phyloP scores from a whole-genome alignment of 2,888 invertebrate genomes.

The Drosophila peninsularis region DNA sequence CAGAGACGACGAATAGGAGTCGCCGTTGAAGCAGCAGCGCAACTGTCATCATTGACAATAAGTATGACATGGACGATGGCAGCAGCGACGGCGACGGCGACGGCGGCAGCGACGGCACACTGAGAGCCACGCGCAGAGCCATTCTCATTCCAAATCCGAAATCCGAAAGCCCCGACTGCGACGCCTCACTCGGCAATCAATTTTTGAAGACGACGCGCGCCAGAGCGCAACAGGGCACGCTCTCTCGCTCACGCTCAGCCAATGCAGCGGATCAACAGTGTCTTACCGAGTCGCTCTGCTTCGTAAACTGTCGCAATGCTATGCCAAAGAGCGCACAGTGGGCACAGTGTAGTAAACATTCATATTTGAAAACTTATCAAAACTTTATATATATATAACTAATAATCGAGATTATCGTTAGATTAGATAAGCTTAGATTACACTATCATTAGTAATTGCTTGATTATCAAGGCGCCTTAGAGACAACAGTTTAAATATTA shows the following conservation, averaged over 20 bases:
- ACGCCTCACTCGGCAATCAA: conserved; percentile 65
- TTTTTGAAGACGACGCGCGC: conserved; percentile 78
- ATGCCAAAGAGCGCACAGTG: conserved; percentile 50
- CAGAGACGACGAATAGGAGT: conserved; percentile 73
- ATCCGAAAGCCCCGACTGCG: conserved; percentile 46
- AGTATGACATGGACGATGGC: conserved; percentile 80
- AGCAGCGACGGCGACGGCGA: conserved; percentile 29
- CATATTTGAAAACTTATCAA: not conserved
- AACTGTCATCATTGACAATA: conserved; percentile 84
- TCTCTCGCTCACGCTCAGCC: conserved; percentile 60
- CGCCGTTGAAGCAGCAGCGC: conserved; percentile 67
- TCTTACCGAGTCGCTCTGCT: conserved; percentile 19
- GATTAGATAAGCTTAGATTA: not conserved
- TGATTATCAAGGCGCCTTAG: not conserved
- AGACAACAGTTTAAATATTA: not conserved
- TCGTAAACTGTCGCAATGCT: conserved; percentile 37
- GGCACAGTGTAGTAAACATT: not conserved
- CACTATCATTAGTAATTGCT: not conserved
- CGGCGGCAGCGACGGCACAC: conserved; percentile 37
- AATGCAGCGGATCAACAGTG: conserved; percentile 21
- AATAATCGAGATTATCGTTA: not conserved
- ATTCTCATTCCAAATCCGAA: conserved; percentile 57
- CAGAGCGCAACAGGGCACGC: conserved; percentile 70
- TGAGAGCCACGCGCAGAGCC: conserved; percentile 75
- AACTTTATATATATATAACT: not conserved